Evolutionary conservation across 2,797 vertebrate species (phyloP), one percentile per base, ranked within the genome.

Genomic region (Halcyon leucocephala): DNA sequence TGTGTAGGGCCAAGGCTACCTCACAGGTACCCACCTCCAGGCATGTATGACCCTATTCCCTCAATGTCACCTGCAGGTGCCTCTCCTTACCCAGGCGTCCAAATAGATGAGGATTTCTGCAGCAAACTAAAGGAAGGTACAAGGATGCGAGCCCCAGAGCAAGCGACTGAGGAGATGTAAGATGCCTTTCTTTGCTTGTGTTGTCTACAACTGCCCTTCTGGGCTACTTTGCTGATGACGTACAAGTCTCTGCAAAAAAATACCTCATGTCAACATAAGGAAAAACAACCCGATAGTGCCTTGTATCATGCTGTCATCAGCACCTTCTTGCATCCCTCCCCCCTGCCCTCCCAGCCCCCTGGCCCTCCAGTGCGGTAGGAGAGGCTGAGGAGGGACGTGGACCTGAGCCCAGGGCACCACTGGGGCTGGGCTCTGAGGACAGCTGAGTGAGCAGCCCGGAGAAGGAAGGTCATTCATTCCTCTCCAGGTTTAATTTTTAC

Each of bases 101-200:
- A 98, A 39, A 98, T 98, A 91, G 98, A 98, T 0, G 98, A 98
- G 62, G 98, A 98, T 64, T 98, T 98, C 96, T 98, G 98, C 95
- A 98, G 96, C 72, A 97, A 95, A 73, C 95, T 98, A 67, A 98
- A 98, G 65, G 98, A 98, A 67, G 98, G 98, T 91, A 97, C 98
- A 76, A 96, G 98, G 77, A 98, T 98, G 98, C 76, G 97, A 83
- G 97, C 98, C 4, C 98, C 98, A 0, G 98, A 98, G 65, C 97
- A 98, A 31, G 98, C 98, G 0, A 98, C 97, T 0, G 58, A 98
- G 25, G 98, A 98, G 95, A 98, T 98, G 98, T 98, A 96, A 97
- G 98, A 79, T 12, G 24, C 5, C 37, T 48, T 55, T 25, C 12
- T 29, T 16, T 29, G 15, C 52, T 79, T 73, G 42, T 31, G 13